These are phyloP conservation scores for Drosophila austrosaltans DNA, from an alignment of 2,888 invertebrate species.

Conservation along the genomic window DNA sequence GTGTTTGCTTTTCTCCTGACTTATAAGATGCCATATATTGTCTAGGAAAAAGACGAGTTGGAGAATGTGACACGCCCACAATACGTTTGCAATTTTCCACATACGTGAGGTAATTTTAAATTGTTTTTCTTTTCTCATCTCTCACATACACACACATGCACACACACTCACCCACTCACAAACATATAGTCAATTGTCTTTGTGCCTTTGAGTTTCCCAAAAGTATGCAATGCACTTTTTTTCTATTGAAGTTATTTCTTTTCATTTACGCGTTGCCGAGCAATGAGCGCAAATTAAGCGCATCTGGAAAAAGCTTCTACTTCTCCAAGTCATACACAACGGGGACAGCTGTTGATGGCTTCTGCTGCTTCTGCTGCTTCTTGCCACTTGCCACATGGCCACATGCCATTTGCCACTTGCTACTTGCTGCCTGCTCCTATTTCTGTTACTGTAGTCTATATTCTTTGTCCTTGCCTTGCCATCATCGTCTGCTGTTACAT, in stretches of 20 bases:
- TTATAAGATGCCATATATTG: slow-evolving; percentile 77
- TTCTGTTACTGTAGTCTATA: slow-evolving; percentile 19
- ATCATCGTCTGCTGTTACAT: slow-evolving; percentile 63
- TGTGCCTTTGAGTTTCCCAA: slow-evolving; percentile 50
- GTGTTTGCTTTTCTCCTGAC: slow-evolving; percentile 73
- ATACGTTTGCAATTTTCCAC: slow-evolving; percentile 76
- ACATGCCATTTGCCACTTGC: background rate
- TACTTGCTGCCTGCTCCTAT: slow-evolving; percentile 42
- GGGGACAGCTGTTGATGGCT: slow-evolving; percentile 29
- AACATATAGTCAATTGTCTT: slow-evolving; percentile 30
- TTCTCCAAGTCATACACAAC: slow-evolving; percentile 8
- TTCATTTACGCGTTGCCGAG: slow-evolving; percentile 59
- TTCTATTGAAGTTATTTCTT: slow-evolving; percentile 55
- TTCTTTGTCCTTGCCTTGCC: slow-evolving; percentile 41
- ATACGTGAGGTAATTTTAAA: slow-evolving; percentile 79
- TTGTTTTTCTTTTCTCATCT: slow-evolving; percentile 59
- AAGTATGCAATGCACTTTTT: slow-evolving; percentile 49
- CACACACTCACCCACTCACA: background rate
- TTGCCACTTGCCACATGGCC: slow-evolving; percentile 5
- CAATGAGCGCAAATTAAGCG: slow-evolving; percentile 72
- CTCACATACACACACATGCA: slow-evolving; percentile 1
- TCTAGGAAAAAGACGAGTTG: slow-evolving; percentile 33
- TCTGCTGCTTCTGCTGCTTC: slow-evolving; percentile 12
- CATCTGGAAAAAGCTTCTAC: slow-evolving; percentile 55
- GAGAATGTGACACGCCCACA: slow-evolving; percentile 64